Evolutionary conservation across 2,888 invertebrate species (phyloP).

Genomic region (Drosophila koepferae): DNA sequence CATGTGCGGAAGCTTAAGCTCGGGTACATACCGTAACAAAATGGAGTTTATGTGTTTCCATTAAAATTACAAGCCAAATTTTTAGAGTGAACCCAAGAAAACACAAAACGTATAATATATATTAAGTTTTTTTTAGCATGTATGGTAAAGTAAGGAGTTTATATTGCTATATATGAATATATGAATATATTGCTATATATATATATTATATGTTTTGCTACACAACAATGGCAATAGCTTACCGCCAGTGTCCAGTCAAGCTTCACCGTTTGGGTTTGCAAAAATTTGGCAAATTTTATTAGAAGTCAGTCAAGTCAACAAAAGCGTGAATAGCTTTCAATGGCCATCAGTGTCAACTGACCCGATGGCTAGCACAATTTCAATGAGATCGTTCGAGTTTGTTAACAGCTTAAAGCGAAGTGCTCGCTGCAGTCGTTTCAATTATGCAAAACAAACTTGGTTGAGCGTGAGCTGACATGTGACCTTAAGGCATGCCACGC

Average conservation of each 20-base stretch:
- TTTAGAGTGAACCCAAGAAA: neutral
- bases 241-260: neutral
- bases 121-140: neutral
- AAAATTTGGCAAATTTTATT: slow-evolving; percentile 11
- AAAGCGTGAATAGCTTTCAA: neutral
- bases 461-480: slow-evolving; percentile 46
- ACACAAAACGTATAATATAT: neutral
- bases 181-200: neutral
- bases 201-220: neutral
- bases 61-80: slow-evolving; percentile 19
- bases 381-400: neutral
- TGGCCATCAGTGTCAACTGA: slow-evolving; percentile 21
- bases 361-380: slow-evolving; percentile 20
- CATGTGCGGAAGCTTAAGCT: neutral
- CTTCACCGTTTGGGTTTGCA: neutral
- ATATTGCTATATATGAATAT: neutral
- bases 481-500: slow-evolving; percentile 20
- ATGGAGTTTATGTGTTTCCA: slow-evolving; percentile 45
- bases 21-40: slow-evolving; percentile 2
- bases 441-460: slow-evolving; percentile 54
- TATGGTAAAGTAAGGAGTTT: neutral
- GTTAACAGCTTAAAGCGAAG: neutral
- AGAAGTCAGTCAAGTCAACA: neutral
- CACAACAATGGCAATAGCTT: neutral
- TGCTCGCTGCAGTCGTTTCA: slow-evolving; percentile 35